These are phyloP conservation scores for Gari tellinella DNA, from an alignment of 2,888 invertebrate species.

Conservation along the genomic window DNA sequence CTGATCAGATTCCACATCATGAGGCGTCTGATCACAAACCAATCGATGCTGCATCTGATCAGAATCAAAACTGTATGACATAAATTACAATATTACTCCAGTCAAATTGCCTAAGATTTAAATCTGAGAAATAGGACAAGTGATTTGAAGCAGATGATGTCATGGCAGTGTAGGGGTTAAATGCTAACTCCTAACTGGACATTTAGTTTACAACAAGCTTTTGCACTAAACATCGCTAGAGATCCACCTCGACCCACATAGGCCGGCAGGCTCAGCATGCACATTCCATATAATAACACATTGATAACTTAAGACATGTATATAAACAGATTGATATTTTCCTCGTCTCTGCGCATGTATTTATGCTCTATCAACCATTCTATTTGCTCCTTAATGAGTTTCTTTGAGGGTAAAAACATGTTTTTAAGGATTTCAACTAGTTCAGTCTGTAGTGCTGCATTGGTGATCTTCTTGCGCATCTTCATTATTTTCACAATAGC, in stretches of 20 bases:
- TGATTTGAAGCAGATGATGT: too few relatives aligned
- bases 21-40: too few relatives aligned
- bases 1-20: too few relatives aligned
- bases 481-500: conserved; percentile 99
- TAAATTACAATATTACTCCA: too few relatives aligned
- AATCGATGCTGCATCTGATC: too few relatives aligned
- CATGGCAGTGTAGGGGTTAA: too few relatives aligned
- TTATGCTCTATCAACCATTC: conserved; percentile 99
- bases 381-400: conserved; percentile 99
- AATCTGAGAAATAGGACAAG: too few relatives aligned
- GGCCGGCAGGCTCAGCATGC: neutral
- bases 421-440: conserved; percentile 99
- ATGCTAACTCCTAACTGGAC: too few relatives aligned
- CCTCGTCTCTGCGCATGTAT: conserved; percentile 98
- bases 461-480: conserved; percentile 97
- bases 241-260: neutral
- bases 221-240: too few relatives aligned
- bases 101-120: too few relatives aligned
- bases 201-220: too few relatives aligned
- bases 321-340: conserved; percentile 98
- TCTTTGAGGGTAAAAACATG: conserved; percentile 99
- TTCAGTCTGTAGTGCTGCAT: conserved; percentile 98
- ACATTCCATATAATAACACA: neutral
- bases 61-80: too few relatives aligned
- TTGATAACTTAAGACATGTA: conserved; percentile 91